Percentiles rank a stretch among this genome's conserved stretches.
Evolutionary conservation across 1,140 invertebrate species (phyloP).

Genomic region (Diorhabda carinulata): DNA sequence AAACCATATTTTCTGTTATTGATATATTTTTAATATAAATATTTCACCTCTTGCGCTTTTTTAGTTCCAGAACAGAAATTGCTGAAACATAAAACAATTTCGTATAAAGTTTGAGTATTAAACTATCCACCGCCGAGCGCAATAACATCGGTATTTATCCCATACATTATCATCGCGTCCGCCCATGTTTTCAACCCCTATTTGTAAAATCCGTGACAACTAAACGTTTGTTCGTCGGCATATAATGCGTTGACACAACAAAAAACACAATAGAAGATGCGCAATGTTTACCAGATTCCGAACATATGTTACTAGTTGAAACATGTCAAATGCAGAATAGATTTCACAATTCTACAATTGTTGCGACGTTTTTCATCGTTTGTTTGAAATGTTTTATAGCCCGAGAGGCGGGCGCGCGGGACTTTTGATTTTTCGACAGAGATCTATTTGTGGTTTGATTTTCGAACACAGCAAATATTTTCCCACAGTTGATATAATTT

Average conservation of each 20-base stretch:
- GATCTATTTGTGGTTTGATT: neutral
- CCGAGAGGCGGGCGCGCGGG: neutral
- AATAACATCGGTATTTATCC: no score
- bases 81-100: no score
- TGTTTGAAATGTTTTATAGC: slow-evolving; percentile 6
- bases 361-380: neutral
- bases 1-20: no score
- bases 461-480: neutral
- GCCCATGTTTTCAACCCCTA: slow-evolving; percentile 5
- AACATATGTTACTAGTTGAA: slow-evolving; percentile 20
- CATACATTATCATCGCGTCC: neutral
- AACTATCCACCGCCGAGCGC: no score
- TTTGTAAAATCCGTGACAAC: slow-evolving; percentile 16
- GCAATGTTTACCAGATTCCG: slow-evolving; percentile 16
- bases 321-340: slow-evolving; percentile 14
- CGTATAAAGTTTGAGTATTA: no score
- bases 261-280: slow-evolving; percentile 21
- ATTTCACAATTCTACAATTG: slow-evolving; percentile 11
- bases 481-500: neutral
- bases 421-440: neutral
- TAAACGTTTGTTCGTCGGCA: neutral
- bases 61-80: no score
- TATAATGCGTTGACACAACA: slow-evolving; percentile 12
- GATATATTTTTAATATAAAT: no score
- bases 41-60: no score